These are phyloP conservation scores for Muschampia plurimacula DNA, from an alignment of 2,888 invertebrate genomes.

Conservation along the genomic window DNA sequence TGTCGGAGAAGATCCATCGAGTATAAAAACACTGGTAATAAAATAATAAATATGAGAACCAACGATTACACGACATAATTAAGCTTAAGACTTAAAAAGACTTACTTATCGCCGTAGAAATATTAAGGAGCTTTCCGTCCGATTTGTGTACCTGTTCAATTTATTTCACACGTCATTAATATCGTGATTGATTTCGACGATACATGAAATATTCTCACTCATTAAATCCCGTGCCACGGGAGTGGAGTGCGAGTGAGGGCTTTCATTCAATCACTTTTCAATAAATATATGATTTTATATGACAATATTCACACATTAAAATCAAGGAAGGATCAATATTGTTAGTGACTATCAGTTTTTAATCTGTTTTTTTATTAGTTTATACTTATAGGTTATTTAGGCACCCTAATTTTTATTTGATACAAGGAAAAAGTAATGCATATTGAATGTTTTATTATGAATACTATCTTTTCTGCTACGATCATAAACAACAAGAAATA, in stretches of 20 bases:
- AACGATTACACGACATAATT: background rate
- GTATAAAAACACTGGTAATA: background rate
- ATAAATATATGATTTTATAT: conserved; percentile 59
- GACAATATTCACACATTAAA: conserved; percentile 12
- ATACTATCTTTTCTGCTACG: no score
- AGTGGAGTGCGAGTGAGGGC: conserved; percentile 69
- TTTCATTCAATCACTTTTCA: conserved; percentile 68
- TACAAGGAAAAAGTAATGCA: no score
- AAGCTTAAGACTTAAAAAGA: conserved; percentile 20
- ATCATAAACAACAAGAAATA: background rate
- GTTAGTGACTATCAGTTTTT: background rate
- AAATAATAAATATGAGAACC: background rate
- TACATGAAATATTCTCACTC: conserved; percentile 81
- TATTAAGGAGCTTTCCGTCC: conserved; percentile 23
- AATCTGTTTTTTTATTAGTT: background rate
- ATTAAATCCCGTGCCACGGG: conserved; percentile 74
- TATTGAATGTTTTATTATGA: no score
- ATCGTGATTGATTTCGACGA: conserved; percentile 81
- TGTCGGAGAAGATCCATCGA: no score
- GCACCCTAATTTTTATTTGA: no score
- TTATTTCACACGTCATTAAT: conserved; percentile 80
- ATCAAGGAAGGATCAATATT: background rate
- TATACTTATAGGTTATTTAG: no score
- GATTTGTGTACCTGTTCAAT: conserved; percentile 67
- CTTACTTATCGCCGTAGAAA: conserved; percentile 13